Base-by-base conservation (phyloP, 1,140 invertebrate genomes). In the Parapsyche elsis region DNA sequence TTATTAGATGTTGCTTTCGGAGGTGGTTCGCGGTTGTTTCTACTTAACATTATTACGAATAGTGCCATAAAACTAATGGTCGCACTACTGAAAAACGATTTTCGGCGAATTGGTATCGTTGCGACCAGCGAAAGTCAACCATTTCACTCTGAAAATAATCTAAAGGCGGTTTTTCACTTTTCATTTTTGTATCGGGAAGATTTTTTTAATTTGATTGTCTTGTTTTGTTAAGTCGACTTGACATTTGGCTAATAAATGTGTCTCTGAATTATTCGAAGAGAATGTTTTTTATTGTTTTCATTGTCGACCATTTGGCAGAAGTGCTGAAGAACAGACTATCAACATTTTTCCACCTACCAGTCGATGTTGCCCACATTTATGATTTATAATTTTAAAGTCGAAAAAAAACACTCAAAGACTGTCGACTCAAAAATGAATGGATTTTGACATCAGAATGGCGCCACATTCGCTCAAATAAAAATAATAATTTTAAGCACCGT, bases 261-360 rank as follows among this genome's bases (percentile, higher is more conserved):
- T 67, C 64, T 67, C 64, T 30, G 64, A 23, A 67, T 24, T 67
- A 23, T 26, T 67, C 9, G 9, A 53, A 53, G 24, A 23, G 9
- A 16, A 16, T 19, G 5, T 30, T 67, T 67, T 67, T 67, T 67
- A 67, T 67, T 67, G 64, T 67, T 30, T 67, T 61, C 57, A 21
- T 61, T 21, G 57, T 61, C 57, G 57, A 21, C 57, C 57, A 61
- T 61, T 61, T 61, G 57, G 57, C 57, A 61, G 16, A 9, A 61
- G 57, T 9, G 57, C 16, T 19, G 57, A 61, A 21, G 16, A 61
- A 19, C 49, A 19, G 57, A 61, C 21, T 61, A 61, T 61, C 57
- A 38, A 38, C 30, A 7, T 38, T 38, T n/a, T 38, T 1, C 30
- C 30, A 38, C 30, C 7, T 38, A 38, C 30, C 30, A 38, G 30